phyloP scores from a whole-genome alignment of 2,888 invertebrate genomes.

The Microplitis deprimator region DNA sequence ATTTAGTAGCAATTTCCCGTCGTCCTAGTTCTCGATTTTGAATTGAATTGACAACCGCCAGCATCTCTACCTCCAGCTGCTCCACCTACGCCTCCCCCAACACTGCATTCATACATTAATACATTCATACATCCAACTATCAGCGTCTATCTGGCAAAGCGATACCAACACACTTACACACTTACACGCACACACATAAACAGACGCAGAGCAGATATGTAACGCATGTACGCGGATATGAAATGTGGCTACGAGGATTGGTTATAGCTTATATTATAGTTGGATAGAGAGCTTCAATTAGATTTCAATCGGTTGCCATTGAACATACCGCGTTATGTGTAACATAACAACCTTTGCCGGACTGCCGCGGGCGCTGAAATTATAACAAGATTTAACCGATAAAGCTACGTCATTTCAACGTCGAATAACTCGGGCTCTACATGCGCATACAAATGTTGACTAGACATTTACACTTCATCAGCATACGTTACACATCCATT shows the following conservation, averaged over 20 bases:
- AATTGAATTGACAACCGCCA: constrained; percentile 33
- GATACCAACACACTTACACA: background rate
- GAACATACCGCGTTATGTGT: constrained; percentile 25
- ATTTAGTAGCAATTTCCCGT: constrained; percentile 67
- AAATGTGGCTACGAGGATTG: constrained; percentile 22
- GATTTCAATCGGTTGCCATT: constrained; percentile 35
- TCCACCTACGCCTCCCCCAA: background rate
- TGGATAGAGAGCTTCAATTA: constrained; percentile 19
- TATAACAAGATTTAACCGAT: constrained; percentile 2
- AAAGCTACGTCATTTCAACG: constrained; percentile 19
- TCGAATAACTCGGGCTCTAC: constrained; percentile 3
- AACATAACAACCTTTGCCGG: constrained; percentile 19
- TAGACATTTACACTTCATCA: constrained; percentile 2
- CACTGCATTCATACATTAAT: background rate
- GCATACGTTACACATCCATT: background rate
- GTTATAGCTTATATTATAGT: constrained; percentile 7
- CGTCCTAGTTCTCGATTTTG: constrained; percentile 61
- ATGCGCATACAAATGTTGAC: background rate
- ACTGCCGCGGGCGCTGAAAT: constrained; percentile 3
- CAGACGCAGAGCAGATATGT: background rate
- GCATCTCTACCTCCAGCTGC: background rate
- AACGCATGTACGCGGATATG: constrained; percentile 28
- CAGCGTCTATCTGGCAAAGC: background rate
- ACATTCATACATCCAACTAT: constrained; percentile 1
- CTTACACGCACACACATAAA: background rate